A percentile compares a stretch with the other conserved stretches of the same genome.
Evolutionary conservation across 2,888 invertebrate genomes (phyloP).

Genomic region (Melieria omissa): DNA sequence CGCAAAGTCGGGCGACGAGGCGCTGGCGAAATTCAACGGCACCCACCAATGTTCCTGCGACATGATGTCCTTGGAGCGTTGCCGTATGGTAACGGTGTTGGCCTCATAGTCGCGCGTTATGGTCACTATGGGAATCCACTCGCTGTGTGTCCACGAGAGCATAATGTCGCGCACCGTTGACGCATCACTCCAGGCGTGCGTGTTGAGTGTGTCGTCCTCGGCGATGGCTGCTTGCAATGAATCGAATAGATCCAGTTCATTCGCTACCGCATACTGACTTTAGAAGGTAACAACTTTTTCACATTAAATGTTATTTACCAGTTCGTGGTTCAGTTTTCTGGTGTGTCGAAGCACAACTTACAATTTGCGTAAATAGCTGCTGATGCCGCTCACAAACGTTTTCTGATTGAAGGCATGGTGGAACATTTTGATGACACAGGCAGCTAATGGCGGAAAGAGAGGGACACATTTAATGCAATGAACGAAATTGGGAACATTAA

Average conservation of each 20-base stretch:
- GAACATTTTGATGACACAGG: conserved; percentile 63
- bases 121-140: conserved; percentile 72
- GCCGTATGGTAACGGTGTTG: conserved; percentile 69
- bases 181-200: conserved; percentile 47
- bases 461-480: not conserved
- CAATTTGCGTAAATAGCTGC: conserved; percentile 57
- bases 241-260: conserved; percentile 59
- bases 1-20: conserved; percentile 51
- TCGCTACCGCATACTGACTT: conserved; percentile 62
- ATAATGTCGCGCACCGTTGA: conserved; percentile 68
- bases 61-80: conserved; percentile 59
- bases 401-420: conserved; percentile 62
- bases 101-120: conserved; percentile 68
- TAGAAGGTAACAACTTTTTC: conserved; percentile 54
- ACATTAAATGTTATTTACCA: conserved; percentile 59
- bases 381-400: conserved; percentile 57
- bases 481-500: too few species aligned
- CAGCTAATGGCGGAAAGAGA: conserved; percentile 44
- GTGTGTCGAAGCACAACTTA: conserved; percentile 51
- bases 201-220: conserved; percentile 47
- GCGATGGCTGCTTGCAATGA: conserved; percentile 54
- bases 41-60: conserved; percentile 60
- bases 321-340: conserved; percentile 38
- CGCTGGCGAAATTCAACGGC: conserved; percentile 61
- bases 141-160: conserved; percentile 73